These are phyloP conservation scores for Dipodomys spectabilis DNA, from an alignment of 2,113 vertebrate genomes.

Conservation along the genomic window DNA sequence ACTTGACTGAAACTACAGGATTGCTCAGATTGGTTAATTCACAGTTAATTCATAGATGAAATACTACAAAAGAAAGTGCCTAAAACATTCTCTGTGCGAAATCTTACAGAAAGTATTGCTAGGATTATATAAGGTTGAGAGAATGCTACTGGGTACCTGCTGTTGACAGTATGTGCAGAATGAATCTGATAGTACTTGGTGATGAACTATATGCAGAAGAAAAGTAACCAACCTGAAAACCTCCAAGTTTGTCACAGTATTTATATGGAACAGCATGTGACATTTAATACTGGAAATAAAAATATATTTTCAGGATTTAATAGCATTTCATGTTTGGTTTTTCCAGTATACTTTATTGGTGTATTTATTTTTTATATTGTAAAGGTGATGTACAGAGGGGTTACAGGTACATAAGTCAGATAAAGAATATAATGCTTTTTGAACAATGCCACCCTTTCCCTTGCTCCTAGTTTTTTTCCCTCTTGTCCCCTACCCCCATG, in stretches of 20 bases:
- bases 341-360: background rate
- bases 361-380: too few relatives aligned
- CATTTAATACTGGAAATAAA: background rate
- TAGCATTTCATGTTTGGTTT: background rate
- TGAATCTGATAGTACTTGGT: background rate
- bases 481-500: too few relatives aligned
- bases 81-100: background rate
- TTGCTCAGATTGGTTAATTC: background rate
- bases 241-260: background rate
- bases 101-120: background rate
- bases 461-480: too few relatives aligned
- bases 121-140: background rate
- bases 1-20: background rate
- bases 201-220: background rate
- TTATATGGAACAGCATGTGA: background rate
- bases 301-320: background rate
- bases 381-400: too few relatives aligned
- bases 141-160: background rate
- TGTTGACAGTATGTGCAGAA: background rate
- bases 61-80: background rate
- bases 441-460: too few relatives aligned
- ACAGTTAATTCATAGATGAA: background rate
- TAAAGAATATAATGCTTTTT: too few relatives aligned
- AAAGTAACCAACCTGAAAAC: background rate
- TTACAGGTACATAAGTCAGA: too few relatives aligned